These are phyloP conservation scores for Dryococelus australis DNA, from an alignment of 2,888 invertebrate genomes.

Conservation along the genomic window DNA sequence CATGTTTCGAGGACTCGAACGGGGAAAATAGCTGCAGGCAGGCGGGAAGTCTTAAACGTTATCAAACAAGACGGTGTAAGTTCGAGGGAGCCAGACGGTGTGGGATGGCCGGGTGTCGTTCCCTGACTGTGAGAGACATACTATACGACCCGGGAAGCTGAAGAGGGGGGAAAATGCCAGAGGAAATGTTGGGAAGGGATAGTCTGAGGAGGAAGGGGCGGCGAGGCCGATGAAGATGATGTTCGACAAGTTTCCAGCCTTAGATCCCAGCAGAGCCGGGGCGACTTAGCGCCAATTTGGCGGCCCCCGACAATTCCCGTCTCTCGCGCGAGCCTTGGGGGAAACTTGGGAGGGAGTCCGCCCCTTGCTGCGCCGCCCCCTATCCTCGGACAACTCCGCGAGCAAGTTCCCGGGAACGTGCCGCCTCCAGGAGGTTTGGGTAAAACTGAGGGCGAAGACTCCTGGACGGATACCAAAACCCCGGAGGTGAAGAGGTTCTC, in stretches of 20 bases:
- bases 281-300: slow-evolving; percentile 16
- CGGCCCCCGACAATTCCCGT: too few species aligned
- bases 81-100: too few species aligned
- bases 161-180: not conserved
- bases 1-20: too few species aligned
- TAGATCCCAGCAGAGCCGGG: not conserved
- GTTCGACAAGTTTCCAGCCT: not conserved
- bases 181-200: not conserved
- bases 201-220: not conserved
- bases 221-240: slow-evolving; percentile 1
- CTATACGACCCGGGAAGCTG: not conserved
- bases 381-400: not conserved
- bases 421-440: not conserved
- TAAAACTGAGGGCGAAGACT: not conserved
- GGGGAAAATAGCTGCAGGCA: too few species aligned
- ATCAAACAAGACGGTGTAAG: too few species aligned
- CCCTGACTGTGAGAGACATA: too few species aligned
- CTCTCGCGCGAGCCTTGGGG: not conserved
- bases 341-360: not conserved
- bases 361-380: not conserved
- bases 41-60: too few species aligned
- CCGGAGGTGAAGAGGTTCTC: too few species aligned
- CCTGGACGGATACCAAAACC: too few species aligned
- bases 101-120: too few species aligned
- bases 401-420: not conserved